Evolutionary conservation across 2,797 vertebrate species (phyloP).

Genomic region (Dryobates pubescens): DNA sequence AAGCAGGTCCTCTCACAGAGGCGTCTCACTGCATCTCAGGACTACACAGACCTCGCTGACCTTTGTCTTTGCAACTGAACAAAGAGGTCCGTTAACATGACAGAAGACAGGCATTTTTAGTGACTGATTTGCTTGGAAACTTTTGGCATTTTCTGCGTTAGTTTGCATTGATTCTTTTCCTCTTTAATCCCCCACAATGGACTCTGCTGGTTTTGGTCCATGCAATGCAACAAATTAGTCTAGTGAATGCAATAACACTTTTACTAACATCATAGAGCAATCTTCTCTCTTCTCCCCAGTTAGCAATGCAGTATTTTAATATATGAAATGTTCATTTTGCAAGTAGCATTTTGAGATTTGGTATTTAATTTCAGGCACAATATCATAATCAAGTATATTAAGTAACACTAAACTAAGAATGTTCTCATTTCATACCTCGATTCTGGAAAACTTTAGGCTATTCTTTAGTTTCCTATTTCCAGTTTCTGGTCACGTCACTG

Average conservation of each 20-base stretch:
- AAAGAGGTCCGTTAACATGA: neutral
- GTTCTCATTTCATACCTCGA: neutral
- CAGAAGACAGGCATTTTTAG: neutral
- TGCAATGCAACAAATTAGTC: neutral
- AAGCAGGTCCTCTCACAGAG: no score
- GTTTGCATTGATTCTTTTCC: neutral
- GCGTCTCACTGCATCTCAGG: neutral
- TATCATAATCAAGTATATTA: neutral
- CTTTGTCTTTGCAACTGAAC: neutral
- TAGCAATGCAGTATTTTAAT: neutral
- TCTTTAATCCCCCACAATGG: neutral
- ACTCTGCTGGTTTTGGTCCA: neutral
- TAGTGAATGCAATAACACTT: neutral
- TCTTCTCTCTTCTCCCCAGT: neutral
- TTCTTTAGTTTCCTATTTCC: neutral
- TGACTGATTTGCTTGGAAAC: neutral
- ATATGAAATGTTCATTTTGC: neutral
- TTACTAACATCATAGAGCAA: neutral
- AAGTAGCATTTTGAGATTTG: slow-evolving; percentile 30
- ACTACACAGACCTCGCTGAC: neutral
- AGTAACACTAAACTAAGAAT: neutral
- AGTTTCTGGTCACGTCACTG: neutral
- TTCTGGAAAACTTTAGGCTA: neutral
- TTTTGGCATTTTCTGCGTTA: neutral
- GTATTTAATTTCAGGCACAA: slow-evolving; percentile 22